phyloP scores from a whole-genome alignment of 2,797 vertebrate genomes.

The Gorsachius magnificus region DNA sequence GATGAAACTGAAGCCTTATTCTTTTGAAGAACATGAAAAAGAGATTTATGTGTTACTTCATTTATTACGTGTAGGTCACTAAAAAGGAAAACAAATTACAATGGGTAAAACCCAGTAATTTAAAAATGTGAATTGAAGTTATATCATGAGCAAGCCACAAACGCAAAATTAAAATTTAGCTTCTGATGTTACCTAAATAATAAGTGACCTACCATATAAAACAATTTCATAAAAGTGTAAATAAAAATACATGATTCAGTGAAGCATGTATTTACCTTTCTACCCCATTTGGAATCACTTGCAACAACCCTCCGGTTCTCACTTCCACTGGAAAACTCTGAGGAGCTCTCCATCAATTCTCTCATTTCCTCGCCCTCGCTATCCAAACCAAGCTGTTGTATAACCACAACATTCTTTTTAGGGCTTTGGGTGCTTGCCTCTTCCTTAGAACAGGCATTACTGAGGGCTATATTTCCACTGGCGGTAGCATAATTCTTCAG shows the following conservation, averaged over 20 bases:
- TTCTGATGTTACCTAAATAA: neutral
- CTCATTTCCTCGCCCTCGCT: conserved; percentile 82
- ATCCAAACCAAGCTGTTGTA: conserved; percentile 59
- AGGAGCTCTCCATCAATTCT: conserved; percentile 67
- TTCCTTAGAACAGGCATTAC: neutral
- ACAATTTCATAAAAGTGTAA: neutral
- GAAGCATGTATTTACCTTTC: conserved; percentile 10
- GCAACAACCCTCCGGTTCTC: neutral
- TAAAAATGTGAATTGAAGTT: neutral
- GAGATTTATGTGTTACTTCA: neutral
- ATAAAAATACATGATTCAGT: neutral
- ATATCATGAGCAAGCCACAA: neutral
- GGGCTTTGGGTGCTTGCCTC: neutral
- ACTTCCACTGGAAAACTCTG: conserved; percentile 60
- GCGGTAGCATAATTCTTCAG: conserved; percentile 65
- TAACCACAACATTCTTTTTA: neutral
- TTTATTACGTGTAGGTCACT: neutral
- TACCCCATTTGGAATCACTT: neutral
- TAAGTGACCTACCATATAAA: neutral
- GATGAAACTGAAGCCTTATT: neutral
- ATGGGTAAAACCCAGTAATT: neutral
- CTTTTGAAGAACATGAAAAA: neutral
- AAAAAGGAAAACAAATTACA: neutral
- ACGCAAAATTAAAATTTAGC: neutral
- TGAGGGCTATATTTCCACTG: fast-evolving